Evolutionary conservation across 1,140 invertebrate species (phyloP), one percentile per base, ranked within the genome.

Genomic region (Polypedilum pembai): DNA sequence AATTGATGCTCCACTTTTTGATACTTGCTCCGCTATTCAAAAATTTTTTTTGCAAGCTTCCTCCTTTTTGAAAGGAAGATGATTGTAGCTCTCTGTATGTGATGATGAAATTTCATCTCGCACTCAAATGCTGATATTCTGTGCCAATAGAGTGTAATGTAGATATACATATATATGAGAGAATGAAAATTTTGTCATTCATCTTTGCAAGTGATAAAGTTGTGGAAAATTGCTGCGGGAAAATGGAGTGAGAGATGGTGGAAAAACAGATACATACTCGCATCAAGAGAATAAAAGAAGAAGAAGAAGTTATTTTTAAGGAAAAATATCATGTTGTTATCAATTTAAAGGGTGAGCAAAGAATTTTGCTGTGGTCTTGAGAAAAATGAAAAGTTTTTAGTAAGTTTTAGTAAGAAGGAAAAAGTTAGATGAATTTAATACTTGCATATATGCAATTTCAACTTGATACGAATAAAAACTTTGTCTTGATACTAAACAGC

Each of bases 1-100:
- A 69, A 69, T 56, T 69, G 65, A 69, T 69, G 65, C 65, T 69
- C 65, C 17, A 69, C 17, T 69, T 69, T 69, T 18, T 69, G 65
- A 69, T 69, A 69, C 8, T 69, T 69, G 65, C 17, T 69, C 17
- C 65, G n/a, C n/a, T n/a, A 21, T 69, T 20, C 8, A 69, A 21
- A 69, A n/a, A 69, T 18, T 69, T 66, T 66, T 66, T 10, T 21
- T 69, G 8, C 65, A 18, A n/a, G 45, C 45, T n/a, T n/a, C 45
- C n/a, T 56, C 12, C 45, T 56, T 56, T 45, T 15, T 33, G 24
- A 56, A 56, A 56, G 45, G 12, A 56, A 4, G n/a, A 56, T 56
- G 45, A 56, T 56, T 12, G 8, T 15, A n/a, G 45, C 12, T 56
- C 24, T 33, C 24, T n/a, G 3, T 15, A 56, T 56, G 45, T 56